Conservation (phyloP, 2,888 invertebrate genomes). For the Aphelenchoides bicaudatus region DNA sequence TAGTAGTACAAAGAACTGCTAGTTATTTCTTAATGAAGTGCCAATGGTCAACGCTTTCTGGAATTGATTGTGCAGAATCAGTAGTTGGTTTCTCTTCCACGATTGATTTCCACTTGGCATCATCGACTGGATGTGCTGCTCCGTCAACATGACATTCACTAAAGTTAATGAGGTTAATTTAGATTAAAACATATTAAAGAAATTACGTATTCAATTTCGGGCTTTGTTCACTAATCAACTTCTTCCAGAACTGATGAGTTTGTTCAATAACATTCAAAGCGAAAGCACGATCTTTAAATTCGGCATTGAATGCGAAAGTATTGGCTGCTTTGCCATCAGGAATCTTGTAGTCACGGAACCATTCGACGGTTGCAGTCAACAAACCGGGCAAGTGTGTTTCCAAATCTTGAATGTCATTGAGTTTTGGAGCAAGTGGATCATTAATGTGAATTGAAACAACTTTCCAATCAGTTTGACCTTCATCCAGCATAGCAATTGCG, state of each 20-base stretch:
- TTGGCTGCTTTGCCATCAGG: constrained; percentile 79
- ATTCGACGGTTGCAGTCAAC: constrained; percentile 85
- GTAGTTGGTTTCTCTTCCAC: constrained; percentile 21
- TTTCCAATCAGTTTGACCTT: constrained; percentile 98
- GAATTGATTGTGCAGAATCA: constrained; percentile 18
- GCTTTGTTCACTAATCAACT: constrained; percentile 54
- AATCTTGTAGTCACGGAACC: constrained; percentile 98
- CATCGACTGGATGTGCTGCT: constrained; percentile 28
- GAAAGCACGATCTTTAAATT: constrained; percentile 72
- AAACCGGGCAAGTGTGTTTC: constrained; percentile 90
- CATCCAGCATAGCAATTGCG: constrained; percentile 87
- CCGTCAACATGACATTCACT: constrained; percentile 30
- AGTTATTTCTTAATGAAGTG: too few relatives aligned
- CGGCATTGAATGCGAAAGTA: constrained; percentile 92
- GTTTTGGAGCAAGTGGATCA: constrained; percentile 79
- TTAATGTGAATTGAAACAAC: constrained; percentile 85
- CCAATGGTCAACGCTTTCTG: constrained; percentile 51
- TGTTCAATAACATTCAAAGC: constrained; percentile 60
- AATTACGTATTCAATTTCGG: constrained; percentile 52
- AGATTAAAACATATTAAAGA: background rate
- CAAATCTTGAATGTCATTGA: constrained; percentile 82
- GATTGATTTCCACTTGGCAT: constrained; percentile 29
- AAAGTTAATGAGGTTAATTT: constrained; percentile 11
- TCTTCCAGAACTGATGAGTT: constrained; percentile 63
- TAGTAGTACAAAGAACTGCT: too few relatives aligned